Percentiles rank a stretch among this genome's conserved stretches.
Conservation (phyloP, 1,140 invertebrate species). For the Diorhabda carinulata region DNA sequence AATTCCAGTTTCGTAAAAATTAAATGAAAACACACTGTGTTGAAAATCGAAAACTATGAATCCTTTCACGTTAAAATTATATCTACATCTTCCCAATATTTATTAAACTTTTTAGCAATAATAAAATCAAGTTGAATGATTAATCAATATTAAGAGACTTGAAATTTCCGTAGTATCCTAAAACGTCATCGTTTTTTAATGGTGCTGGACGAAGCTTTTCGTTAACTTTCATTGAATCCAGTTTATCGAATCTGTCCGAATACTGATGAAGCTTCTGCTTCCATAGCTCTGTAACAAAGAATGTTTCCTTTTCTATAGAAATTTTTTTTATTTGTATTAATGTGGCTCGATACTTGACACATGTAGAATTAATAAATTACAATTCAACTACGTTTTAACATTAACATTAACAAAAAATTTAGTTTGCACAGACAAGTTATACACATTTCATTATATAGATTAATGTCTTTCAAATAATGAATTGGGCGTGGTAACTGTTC, state of each 20-base stretch:
- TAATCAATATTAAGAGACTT: constrained; percentile 13
- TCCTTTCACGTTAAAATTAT: no score
- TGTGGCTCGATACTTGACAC: no score
- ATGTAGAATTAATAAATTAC: background rate
- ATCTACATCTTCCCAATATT: no score
- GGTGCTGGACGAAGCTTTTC: constrained; percentile 24
- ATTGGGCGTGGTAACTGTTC: background rate
- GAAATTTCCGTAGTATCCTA: constrained; percentile 28
- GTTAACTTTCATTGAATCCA: constrained; percentile 21
- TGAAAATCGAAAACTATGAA: no score
- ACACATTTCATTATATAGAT: background rate
- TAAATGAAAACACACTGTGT: no score
- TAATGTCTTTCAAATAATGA: no score
- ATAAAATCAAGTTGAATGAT: background rate
- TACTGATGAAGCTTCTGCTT: constrained; percentile 17
- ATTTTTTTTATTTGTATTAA: no score
- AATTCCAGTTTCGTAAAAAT: no score
- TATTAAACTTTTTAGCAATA: no score
- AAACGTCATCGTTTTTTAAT: constrained; percentile 25
- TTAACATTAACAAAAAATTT: background rate
- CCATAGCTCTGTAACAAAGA: constrained; percentile 11
- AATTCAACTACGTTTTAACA: background rate
- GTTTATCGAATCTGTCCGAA: constrained; percentile 16
- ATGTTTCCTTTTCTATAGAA: background rate
- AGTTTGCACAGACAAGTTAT: background rate